Evolutionary conservation across 2,113 vertebrate species (phyloP), one percentile per base, ranked within the genome.

Genomic region (Heterochromis multidens): DNA sequence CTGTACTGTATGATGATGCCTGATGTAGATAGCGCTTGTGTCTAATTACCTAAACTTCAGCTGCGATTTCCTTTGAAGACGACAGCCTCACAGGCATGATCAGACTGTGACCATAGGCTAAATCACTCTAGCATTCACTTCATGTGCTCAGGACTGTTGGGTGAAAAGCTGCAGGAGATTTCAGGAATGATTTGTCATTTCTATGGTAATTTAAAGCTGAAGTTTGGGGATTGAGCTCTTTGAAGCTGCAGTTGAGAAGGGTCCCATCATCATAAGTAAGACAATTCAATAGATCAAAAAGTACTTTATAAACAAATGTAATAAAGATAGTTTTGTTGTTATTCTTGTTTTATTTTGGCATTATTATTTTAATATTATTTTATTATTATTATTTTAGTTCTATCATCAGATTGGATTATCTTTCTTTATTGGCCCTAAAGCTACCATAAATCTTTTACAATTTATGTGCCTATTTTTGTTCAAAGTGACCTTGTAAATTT

Each of bases 41-140:
- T 91, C 91, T 94, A 93, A 94, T 95, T 94, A 94, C 90, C 91
- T 86, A 89, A 91, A 91, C 91, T 93, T 94, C 87, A 90, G 86
- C 88, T 77, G 89, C 72, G 14, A 70, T 93, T 91, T 88, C 86
- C 92, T 93, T 95, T 94, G 92, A 95, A 94, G 91, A 62, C 56
- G 72, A 80, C 83, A 80, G 80, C 83, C 91, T 93, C 82, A 7
- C 85, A 88, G 92, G 89, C 92, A 58, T 35, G 88, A 89, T 92
- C 90, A 87, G 86, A 80, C 82, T 79, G 85, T 80, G 90, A 87
- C 94, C 79, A 56, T 62, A 12, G 91, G 93, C 90, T 43, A 79
- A 89, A 92, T 81, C 90, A 46, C 88, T 93, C 89, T 16, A 23
- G 88, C 84, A 89, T 92, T 90, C 89, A 72, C 72, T 82, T 63